Conservation (phyloP, 2,797 vertebrate species). For the Rhinella marina region DNA sequence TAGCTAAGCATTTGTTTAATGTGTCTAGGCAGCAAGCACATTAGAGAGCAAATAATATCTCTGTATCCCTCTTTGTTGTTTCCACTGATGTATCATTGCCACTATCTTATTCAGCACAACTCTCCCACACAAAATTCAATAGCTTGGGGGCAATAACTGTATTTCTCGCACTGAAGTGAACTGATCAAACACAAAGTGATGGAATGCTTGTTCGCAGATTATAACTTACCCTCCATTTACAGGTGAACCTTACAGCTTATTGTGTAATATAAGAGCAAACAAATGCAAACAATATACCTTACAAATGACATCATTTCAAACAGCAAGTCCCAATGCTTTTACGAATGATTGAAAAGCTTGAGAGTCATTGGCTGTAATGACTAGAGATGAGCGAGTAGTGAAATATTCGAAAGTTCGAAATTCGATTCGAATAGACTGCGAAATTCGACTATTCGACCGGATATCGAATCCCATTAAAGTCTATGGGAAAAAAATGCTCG, state of each 20-base stretch:
- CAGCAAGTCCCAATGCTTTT: background rate
- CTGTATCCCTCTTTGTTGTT: background rate
- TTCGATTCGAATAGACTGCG: too few relatives aligned
- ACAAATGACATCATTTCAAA: background rate
- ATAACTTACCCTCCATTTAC: background rate
- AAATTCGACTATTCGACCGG: too few relatives aligned
- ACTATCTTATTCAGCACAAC: conserved; percentile 1
- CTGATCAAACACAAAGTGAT: conserved; percentile 12
- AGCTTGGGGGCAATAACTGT: conserved; percentile 26
- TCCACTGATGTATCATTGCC: background rate
- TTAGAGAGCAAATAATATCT: conserved; percentile 12
- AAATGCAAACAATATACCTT: background rate
- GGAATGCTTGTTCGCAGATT: background rate
- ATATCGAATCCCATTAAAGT: too few relatives aligned
- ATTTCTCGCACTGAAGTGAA: background rate
- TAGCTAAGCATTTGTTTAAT: conserved; percentile 33
- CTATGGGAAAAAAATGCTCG: too few relatives aligned
- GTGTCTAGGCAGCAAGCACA: conserved; percentile 10
- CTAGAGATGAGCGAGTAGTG: too few relatives aligned
- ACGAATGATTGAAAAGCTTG: background rate
- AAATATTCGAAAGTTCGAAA: too few relatives aligned
- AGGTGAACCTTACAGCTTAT: conserved; percentile 5
- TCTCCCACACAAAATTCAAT: conserved; percentile 20
- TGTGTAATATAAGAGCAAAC: background rate
- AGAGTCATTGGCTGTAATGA: background rate